Evolutionary conservation across 2,113 vertebrate genomes (phyloP), one percentile per base, ranked within the genome.

Genomic region (Nannobrachium achirus): DNA sequence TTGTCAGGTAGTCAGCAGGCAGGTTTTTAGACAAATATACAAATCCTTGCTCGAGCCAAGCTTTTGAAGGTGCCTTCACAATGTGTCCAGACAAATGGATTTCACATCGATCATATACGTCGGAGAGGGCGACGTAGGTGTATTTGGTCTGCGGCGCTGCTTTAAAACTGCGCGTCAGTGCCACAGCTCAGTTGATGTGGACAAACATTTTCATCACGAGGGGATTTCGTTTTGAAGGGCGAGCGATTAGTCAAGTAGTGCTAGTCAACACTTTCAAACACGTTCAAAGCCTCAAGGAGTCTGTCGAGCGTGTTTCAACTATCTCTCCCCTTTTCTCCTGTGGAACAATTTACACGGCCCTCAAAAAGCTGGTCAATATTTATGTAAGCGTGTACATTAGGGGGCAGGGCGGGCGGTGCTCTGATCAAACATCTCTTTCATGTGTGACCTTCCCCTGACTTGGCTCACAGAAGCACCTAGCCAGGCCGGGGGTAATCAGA

Each of bases 311-410:
- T 19, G 71, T 69, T 58, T 13, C 41, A 18, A 70, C 80, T 52
- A 53, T 86, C 72, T 49, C 58, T 25, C 10, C 18, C 58, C 68
- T 69, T 63, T 71, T 71, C 16, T 67, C 40, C 62, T 20, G 10
- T 50, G 4, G 64, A 57, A 75, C 67, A 65, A 81, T 84, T 81
- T 84, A 74, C 69, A 66, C 7, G 48, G 44, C 52, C 8, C 67
- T 83, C 52, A 6, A 52, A 76, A 33, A 78, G 67, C 56, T 59
- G 46, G 78, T 89, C 87, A 85, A 87, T 90, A 86, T 90, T 90
- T 91, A 83, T 83, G 66, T 73, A 80, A 76, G 69, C 8, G 10
- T 66, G 60, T 75, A 75, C 76, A 74, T 88, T 82, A 61, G 70
- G 75, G 25, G 75, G 57, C 61, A 62, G 61, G n/a, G 48, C 67